Base-by-base conservation (phyloP, 2,888 invertebrate species). In the Nipponacmea schrenckii region DNA sequence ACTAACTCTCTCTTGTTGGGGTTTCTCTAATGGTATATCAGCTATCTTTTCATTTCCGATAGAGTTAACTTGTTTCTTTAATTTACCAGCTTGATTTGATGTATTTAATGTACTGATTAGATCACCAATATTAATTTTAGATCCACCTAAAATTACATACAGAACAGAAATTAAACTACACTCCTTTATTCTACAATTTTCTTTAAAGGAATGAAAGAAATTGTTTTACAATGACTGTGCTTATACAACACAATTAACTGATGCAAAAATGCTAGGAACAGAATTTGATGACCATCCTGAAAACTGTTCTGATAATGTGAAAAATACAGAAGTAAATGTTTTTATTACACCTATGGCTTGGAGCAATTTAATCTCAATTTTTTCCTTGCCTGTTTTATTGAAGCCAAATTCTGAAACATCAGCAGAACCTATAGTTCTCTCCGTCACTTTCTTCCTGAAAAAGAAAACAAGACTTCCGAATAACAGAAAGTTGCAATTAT, bases 11-110 rank as follows among this genome's bases (percentile, higher is more conserved):
- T 95, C 93, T 0, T 94, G 93, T 80, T 92, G 92, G n/a, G 93
- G 93, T 87, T 93, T 95, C 81, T 95, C 94, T 67, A 96, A 89
- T 0, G 96, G 95, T 81, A 93, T 94, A 45, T 96, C 89, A 1
- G 93, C 91, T 83, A 92, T 92, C 0, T 91, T 89, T 62, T 90
- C 90, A 15, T 90, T 90, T 72, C 92, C 70, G 4, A 85, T 80
- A n/a, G 79, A 66, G n/a, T 78, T 77, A 24, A 88, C 79, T 65
- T 86, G 83, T 71, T 85, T 86, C 78, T 86, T 87, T 64, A 87
- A 73, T 20, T 72, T 71, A 7, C 80, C 79, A 62, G 83, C 81
- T 46, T 79, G 81, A 0, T 78, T 71, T 1, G 79, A 79, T 44
- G 85, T 76, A 62, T 81, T 80, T 39, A 87, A 74, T 17, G 83